Percentiles rank a stretch among this genome's conserved stretches.
These are phyloP conservation scores for Epistrophella euchroma DNA, from an alignment of 2,888 invertebrate species.

Conservation along the genomic window DNA sequence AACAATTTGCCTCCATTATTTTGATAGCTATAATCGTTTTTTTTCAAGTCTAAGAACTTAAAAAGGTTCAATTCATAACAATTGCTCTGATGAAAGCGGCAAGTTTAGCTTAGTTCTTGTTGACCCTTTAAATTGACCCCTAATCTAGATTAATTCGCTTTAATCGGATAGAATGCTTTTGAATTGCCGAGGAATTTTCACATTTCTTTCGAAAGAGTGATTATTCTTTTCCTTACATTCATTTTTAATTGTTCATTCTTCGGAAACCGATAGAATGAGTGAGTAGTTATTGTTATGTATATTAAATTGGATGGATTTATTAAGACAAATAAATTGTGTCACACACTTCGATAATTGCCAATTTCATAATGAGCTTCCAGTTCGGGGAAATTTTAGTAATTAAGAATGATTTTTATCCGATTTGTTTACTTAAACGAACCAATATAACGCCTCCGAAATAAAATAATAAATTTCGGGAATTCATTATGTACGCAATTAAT, in stretches of 20 bases:
- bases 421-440: neutral
- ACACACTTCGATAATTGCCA: neutral
- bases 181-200: conserved; percentile 13
- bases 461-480: neutral
- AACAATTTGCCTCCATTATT: conserved; percentile 11
- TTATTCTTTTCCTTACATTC: neutral
- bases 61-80: conserved; percentile 1
- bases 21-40: conserved; percentile 5
- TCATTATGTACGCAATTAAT: too few species aligned
- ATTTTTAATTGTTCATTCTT: neutral
- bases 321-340: neutral
- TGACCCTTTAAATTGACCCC: conserved; percentile 19
- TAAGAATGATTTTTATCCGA: neutral
- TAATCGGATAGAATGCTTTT: neutral
- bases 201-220: neutral
- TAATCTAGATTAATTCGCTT: conserved; percentile 35
- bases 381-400: neutral
- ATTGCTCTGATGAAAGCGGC: neutral
- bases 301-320: neutral
- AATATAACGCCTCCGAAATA: neutral
- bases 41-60: neutral
- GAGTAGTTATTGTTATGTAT: neutral
- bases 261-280: neutral
- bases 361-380: neutral
- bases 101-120: neutral